Conservation (phyloP, 2,113 vertebrate species). For the Alligator mississippiensis region DNA sequence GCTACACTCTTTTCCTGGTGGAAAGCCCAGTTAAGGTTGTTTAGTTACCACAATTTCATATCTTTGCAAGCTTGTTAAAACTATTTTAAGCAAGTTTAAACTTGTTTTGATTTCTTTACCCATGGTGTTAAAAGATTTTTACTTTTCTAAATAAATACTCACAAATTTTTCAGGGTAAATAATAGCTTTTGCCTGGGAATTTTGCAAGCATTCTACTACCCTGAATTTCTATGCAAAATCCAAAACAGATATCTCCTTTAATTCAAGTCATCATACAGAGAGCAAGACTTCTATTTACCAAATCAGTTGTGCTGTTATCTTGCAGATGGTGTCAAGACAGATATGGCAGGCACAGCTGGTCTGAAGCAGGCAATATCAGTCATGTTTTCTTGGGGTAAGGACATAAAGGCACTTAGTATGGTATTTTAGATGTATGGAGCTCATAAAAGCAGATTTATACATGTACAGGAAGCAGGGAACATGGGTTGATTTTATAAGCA, state of each 20-base stretch:
- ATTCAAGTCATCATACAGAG: neutral
- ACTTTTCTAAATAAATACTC: too few species aligned
- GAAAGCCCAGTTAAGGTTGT: too few species aligned
- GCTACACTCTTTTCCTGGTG: neutral
- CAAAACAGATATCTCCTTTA: neutral
- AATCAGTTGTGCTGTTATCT: neutral
- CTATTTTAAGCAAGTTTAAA: too few species aligned
- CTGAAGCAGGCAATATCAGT: neutral
- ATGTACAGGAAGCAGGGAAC: neutral
- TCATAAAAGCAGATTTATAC: neutral
- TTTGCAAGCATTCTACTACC: neutral
- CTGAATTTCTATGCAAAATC: neutral
- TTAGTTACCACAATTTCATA: too few species aligned
- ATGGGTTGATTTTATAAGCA: neutral
- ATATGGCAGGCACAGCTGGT: rapidly evolving
- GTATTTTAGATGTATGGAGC: neutral
- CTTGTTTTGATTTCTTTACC: too few species aligned
- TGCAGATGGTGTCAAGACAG: neutral
- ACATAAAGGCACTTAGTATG: rapidly evolving
- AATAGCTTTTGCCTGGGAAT: neutral
- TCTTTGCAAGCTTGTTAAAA: too few species aligned
- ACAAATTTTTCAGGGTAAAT: neutral
- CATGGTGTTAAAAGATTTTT: too few species aligned
- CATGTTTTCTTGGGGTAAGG: neutral
- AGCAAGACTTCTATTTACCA: neutral